Evolutionary conservation across 2,888 invertebrate species (phyloP), one percentile per base, ranked within the genome.

Genomic region (Pinctada fucata): DNA sequence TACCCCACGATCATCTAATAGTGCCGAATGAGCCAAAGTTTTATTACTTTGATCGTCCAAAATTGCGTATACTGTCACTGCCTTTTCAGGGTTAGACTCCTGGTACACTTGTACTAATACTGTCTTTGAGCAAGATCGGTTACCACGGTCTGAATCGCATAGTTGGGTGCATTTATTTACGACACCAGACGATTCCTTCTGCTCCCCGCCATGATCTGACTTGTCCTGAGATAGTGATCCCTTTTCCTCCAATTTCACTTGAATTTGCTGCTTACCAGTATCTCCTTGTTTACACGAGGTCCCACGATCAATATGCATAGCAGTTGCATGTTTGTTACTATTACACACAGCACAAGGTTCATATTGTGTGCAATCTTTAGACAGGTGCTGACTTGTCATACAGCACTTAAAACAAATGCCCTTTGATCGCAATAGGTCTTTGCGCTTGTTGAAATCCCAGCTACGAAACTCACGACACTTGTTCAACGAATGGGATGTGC

Each of bases 61-160:
- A 16, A 68, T 16, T 13, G 68, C 68, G 47, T 68, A 68, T 3
- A 68, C 47, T 16, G 16, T 3, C 3, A 68, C 31, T 3, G 3
- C 13, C 3, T 3, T 13, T 10, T 45, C 45, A 68, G 68, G 3
- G 58, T 52, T 52, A n/a, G n/a, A n/a, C n/a, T n/a, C n/a, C n/a
- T n/a, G n/a, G 10, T 71, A 80, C 16, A 80, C 78, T 52, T 76
- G 75, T 3, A 79, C 79, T 1, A 78, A 64, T 10, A 83, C 8
- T 2, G 76, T 81, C 63, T 82, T 82, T 10, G 76, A 79, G 72
- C 83, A 84, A 3, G 82, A 83, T 64, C 73, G 75, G 3, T 80
- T 80, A 13, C 5, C n/a, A 8, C 16, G 63, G 3, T 16, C 51
- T n/a, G 47, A 50, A 3, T 67, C 74, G 68, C 76, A 73, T 5